Evolutionary conservation across 1,140 invertebrate species (phyloP).

Genomic region (Drosophila sp.): DNA sequence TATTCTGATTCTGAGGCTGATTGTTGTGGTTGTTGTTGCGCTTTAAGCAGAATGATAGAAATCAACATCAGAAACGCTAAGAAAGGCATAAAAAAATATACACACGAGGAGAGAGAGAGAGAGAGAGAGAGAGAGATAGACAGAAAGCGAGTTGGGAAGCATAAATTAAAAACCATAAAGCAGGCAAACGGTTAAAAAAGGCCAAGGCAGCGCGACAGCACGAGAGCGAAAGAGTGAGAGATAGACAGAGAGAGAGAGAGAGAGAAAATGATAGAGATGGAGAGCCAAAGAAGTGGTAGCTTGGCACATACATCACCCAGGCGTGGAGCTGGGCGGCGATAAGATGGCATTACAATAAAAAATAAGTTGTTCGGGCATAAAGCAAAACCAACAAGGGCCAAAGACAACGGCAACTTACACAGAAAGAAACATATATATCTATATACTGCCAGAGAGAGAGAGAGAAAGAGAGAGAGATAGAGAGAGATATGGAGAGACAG

Average conservation of each 20-base stretch:
- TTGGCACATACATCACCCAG: slow-evolving; percentile 68
- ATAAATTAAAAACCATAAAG: slow-evolving; percentile 81
- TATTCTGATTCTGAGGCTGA: slow-evolving; percentile 23
- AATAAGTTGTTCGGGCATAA: slow-evolving; percentile 71
- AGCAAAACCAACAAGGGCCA: slow-evolving; percentile 69
- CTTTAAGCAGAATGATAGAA: slow-evolving; percentile 74
- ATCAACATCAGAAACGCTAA: slow-evolving; percentile 63
- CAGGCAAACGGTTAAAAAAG: slow-evolving; percentile 73
- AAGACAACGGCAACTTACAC: slow-evolving; percentile 42
- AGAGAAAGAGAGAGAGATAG: slow-evolving; percentile 13
- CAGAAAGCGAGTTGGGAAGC: too few relatives aligned
- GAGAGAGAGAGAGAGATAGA: too few relatives aligned
- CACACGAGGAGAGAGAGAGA: too few relatives aligned
- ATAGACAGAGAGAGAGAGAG: slow-evolving; percentile 16
- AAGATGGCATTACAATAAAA: slow-evolving; percentile 75
- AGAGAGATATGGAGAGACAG: slow-evolving; percentile 11
- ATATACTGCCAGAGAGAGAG: slow-evolving; percentile 27
- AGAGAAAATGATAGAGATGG: neutral
- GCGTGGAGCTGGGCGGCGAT: slow-evolving; percentile 44
- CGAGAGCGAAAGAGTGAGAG: neutral
- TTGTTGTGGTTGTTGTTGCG: slow-evolving; percentile 29
- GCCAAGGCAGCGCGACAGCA: slow-evolving; percentile 36
- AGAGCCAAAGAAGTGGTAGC: slow-evolving; percentile 12
- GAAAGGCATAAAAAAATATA: slow-evolving; percentile 39
- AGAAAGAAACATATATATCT: slow-evolving; percentile 14